Conservation (phyloP, 2,888 invertebrate genomes). For the Beris chalybata region DNA sequence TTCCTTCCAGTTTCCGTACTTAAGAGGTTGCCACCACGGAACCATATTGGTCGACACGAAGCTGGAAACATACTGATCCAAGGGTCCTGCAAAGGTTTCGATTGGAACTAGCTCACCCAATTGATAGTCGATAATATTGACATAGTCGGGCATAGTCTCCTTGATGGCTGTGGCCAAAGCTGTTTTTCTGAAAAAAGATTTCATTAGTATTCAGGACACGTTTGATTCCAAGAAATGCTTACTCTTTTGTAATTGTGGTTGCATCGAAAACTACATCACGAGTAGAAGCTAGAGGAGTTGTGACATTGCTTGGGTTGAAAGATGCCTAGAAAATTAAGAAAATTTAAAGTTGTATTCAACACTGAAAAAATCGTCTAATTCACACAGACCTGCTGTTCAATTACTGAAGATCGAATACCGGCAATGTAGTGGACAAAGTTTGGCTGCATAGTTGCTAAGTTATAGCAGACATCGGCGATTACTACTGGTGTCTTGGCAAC, state of each 20-base stretch:
- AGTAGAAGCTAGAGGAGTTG: no score
- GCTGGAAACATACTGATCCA: neutral
- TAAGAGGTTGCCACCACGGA: conserved; percentile 20
- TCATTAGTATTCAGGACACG: no score
- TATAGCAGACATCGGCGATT: conserved; percentile 9
- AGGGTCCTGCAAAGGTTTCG: neutral
- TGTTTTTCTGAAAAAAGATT: neutral
- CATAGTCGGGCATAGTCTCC: conserved; percentile 1
- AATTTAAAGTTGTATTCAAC: no score
- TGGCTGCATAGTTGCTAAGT: conserved; percentile 10
- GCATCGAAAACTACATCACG: no score
- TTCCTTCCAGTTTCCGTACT: conserved; percentile 18
- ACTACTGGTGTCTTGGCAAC: conserved; percentile 1
- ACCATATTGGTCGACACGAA: neutral
- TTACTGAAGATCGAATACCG: neutral
- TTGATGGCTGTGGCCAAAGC: neutral
- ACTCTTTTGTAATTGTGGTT: no score
- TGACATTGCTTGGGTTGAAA: no score
- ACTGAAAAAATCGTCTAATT: neutral
- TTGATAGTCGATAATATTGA: neutral
- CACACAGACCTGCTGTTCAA: neutral
- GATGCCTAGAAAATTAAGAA: no score
- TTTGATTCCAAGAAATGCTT: no score
- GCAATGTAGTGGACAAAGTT: conserved; percentile 16
- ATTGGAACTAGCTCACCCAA: conserved; percentile 1